phyloP scores from a whole-genome alignment of 2,888 invertebrate genomes.

The Campoletis raptor region DNA sequence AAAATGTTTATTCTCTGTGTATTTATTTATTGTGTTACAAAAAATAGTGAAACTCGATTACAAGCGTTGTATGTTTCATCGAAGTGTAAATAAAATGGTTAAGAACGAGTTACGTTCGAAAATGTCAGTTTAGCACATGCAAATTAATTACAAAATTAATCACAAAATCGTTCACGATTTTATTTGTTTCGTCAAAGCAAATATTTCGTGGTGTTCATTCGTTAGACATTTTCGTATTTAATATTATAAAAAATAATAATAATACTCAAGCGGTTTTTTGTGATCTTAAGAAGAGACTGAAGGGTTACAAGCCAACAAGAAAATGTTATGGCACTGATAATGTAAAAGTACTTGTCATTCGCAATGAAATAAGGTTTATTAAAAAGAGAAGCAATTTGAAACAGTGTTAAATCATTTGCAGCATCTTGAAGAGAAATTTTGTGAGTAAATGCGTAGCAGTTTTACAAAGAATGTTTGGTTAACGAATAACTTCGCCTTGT shows the following conservation, averaged over 20 bases:
- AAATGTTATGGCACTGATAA: not conserved
- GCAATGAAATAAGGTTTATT: constrained; percentile 12
- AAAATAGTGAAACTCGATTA: constrained; percentile 45
- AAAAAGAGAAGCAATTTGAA: constrained; percentile 17
- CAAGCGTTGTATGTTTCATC: constrained; percentile 32
- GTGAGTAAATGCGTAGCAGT: not conserved
- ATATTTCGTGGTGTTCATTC: not conserved
- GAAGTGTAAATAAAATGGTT: constrained; percentile 1
- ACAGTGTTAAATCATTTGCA: constrained; percentile 13
- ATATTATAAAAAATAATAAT: not conserved
- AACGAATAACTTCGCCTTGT: constrained; percentile 46
- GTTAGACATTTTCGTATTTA: not conserved
- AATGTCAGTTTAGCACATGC: constrained; percentile 27
- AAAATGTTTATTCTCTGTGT: constrained; percentile 10
- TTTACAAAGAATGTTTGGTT: not conserved
- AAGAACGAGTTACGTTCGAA: not conserved
- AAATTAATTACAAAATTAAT: constrained; percentile 15
- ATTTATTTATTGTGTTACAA: constrained; percentile 42
- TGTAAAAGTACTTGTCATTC: not conserved
- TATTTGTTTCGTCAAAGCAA: not conserved
- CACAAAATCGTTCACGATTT: not conserved
- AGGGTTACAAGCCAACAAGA: not conserved
- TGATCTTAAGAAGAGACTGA: not conserved
- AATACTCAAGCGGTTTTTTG: not conserved
- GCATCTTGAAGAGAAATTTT: not conserved